Base-by-base conservation (phyloP, 2,113 vertebrate species). In the Psilopsiagon aurifrons region DNA sequence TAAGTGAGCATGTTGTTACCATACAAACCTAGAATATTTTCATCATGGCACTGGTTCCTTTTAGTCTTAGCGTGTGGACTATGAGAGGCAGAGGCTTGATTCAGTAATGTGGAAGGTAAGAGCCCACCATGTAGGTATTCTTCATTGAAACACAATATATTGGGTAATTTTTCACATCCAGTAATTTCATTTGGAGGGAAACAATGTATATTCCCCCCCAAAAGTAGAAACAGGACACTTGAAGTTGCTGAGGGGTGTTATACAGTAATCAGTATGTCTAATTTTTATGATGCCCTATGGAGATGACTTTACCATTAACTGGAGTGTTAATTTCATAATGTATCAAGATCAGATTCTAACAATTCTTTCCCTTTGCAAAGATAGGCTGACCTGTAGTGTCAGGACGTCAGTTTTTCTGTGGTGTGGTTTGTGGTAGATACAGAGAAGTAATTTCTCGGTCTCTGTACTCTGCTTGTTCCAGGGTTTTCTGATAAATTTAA, bases 341-440 rank as follows among this genome's bases (percentile, higher is more conserved):
- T 83, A 91, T 74, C 52, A 84, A 68, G n/a, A 57, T 59, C 54
- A 60, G 39, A 44, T 82, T 91, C 43, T 89, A 69, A 59, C 89
- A 89, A 82, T 81, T 43, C 51, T 77, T 93, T 96, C 24, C 54
- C 59, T 82, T 59, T 71, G 74, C 83, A 64, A 49, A 96, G 93
- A 39, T 75, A 69, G 66, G 76, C 79, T 97, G 97, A 95, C 95
- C 94, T 96, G 94, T 93, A 55, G 52, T 92, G 96, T 86, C 91
- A 93, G 44, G 69, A 83, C 8, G 27, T 49, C 73, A 13, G 14
- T 86, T 96, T 89, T 95, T 80, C 78, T 94, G 28, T 41, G 59
- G 52, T 89, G 83, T 63, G 59, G 67, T 71, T 59, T 90, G 39
- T 60, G 78, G 94, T 97, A 93, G 55, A 86, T 95, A 88, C 29